phyloP scores from a whole-genome alignment of 1,140 invertebrate species.

The Dendroctonus valens region DNA sequence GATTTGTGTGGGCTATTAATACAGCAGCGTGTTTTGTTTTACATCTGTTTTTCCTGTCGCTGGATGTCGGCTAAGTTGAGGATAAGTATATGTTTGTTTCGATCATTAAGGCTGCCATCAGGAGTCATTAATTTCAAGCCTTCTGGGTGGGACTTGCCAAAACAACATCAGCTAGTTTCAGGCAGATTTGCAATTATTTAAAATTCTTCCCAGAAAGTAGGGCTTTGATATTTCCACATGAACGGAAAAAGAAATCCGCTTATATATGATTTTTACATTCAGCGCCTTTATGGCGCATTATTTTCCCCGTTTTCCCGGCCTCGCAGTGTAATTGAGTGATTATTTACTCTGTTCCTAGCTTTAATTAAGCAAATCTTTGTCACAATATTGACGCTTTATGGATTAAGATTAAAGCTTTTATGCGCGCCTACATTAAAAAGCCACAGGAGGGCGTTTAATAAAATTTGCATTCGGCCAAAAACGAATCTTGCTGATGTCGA shows the following conservation, averaged over 20 bases:
- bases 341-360: slow-evolving; percentile 22
- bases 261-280: slow-evolving; percentile 33
- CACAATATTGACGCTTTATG: slow-evolving; percentile 30
- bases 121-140: no score
- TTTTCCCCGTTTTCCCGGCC: slow-evolving; percentile 9
- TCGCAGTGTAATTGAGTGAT: slow-evolving; percentile 21
- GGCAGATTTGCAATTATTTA: no score
- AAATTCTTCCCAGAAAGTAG: no score
- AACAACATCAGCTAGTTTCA: no score
- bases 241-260: not conserved
- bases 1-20: slow-evolving; percentile 10
- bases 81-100: not conserved
- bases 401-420: slow-evolving; percentile 32
- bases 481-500: slow-evolving; percentile 2
- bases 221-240: no score
- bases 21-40: slow-evolving; percentile 1
- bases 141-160: no score
- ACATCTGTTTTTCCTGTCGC: not conserved
- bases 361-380: slow-evolving; percentile 32
- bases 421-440: slow-evolving; percentile 20
- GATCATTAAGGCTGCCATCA: no score
- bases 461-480: slow-evolving; percentile 15
- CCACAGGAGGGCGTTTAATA: slow-evolving; percentile 24
- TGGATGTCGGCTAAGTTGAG: slow-evolving; percentile 1
- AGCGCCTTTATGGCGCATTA: slow-evolving; percentile 24